phyloP scores from a whole-genome alignment of 2,113 vertebrate species.

The Lepidiolamprologus cunningtoni region DNA sequence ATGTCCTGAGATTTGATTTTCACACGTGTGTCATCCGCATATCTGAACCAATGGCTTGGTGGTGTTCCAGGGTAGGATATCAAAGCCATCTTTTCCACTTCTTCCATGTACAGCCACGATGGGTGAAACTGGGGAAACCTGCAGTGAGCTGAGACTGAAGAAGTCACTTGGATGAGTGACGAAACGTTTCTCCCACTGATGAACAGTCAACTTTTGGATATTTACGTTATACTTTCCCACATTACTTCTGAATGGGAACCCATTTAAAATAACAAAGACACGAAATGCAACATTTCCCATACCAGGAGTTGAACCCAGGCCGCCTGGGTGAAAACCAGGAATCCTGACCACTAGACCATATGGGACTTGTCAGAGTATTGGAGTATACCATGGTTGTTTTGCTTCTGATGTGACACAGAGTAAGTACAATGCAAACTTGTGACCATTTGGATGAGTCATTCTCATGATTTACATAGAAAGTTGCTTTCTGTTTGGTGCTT shows the following conservation, averaged over 20 bases:
- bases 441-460: not conserved
- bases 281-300: fast-evolving
- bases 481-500: not conserved
- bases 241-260: not conserved
- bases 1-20: not conserved
- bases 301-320: fast-evolving
- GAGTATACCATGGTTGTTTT: not conserved
- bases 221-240: not conserved
- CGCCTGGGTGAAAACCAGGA: fast-evolving
- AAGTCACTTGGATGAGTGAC: not conserved
- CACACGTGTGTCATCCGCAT: not conserved
- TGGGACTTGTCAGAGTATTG: fast-evolving
- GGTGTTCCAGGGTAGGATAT: not conserved
- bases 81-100: not conserved
- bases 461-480: not conserved
- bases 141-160: not conserved
- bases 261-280: not conserved
- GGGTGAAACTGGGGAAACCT: not conserved
- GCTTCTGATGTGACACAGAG: not conserved
- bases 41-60: not conserved
- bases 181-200: not conserved
- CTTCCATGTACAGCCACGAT: not conserved
- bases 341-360: not conserved
- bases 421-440: not conserved
- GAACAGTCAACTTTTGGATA: not conserved